Base-by-base conservation (phyloP, 2,113 vertebrate genomes). In the Embiotoca jacksoni region DNA sequence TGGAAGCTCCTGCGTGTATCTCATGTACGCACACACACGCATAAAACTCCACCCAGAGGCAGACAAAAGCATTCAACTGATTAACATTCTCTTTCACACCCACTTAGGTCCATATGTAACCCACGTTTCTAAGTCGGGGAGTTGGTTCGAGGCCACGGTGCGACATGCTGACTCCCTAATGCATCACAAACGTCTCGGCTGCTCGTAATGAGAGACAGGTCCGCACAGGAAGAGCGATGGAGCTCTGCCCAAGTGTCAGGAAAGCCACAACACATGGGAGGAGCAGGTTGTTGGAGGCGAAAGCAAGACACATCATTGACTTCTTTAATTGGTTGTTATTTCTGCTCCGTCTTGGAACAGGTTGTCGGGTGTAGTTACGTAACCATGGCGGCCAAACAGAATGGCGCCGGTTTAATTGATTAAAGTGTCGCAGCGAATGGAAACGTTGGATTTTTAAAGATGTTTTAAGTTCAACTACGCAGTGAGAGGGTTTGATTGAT, bases 81-180 rank as follows among this genome's bases (percentile, higher is more conserved):
- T 89, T 85, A 84, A 85, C 66, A 80, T 88, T 88, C 81, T 74
- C 76, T 77, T 80, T 89, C 84, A 81, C 84, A 86, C 78, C 71
- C 84, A 80, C 84, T 85, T 81, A 58, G 68, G 23, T 46, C 75
- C 80, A 83, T 68, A 81, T 87, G 86, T 69, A 68, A 46, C 53
- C 81, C 64, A 84, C 82, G 78, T 86, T 80, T 83, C 37, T 16
- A 36, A 47, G 79, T 78, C 30, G 41, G 54, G 59, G 54, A 69
- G 46, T 67, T 36, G 79, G 54, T 72, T 58, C 33, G n/a, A 55
- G 57, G 76, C 83, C 61, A 65, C 3, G 0, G 31, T 47, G 6
- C 3, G 53, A 58, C 73, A 71, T 5, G 56, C 30, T 36, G 58
- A 53, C 58, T 88, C 75, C 59, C 64, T 39, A 56, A 87, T 37